phyloP scores from a whole-genome alignment of 2,113 vertebrate species.

The Phylloscopus trochiloides region DNA sequence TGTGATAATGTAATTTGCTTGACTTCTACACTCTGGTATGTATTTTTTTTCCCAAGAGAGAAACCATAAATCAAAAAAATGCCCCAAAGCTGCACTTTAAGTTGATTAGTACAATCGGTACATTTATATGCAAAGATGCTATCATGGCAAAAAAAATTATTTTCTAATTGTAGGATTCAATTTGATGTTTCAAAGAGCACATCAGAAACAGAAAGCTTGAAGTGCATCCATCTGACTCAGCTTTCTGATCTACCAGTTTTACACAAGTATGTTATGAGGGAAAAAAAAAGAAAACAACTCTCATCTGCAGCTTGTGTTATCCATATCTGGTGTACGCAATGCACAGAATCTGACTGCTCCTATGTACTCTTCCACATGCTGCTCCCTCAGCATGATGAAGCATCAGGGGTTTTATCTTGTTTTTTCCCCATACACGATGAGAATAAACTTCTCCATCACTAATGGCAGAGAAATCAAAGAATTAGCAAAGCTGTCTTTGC shows the following conservation, averaged over 20 bases:
- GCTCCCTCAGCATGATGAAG: not conserved
- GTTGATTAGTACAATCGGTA: not conserved
- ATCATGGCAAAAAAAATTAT: not conserved
- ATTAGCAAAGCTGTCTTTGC: not conserved
- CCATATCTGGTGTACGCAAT: rapidly evolving
- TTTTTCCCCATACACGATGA: not conserved
- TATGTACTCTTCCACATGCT: not conserved
- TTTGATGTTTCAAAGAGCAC: not conserved
- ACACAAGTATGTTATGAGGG: not conserved
- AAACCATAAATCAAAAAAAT: not conserved
- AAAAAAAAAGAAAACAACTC: not conserved
- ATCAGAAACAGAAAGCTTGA: not conserved
- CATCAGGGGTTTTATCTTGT: not conserved
- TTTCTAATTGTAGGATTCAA: not conserved
- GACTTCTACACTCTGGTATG: not conserved
- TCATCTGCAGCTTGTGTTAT: not conserved
- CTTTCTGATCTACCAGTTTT: not conserved
- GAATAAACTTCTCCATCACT: not conserved
- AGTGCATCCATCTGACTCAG: not conserved
- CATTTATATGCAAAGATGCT: not conserved
- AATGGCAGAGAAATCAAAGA: not conserved
- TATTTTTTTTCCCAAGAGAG: not conserved
- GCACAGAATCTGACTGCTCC: not conserved
- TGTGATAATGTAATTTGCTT: not conserved
- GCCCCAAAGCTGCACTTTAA: not conserved